A percentile compares a stretch with the other conserved stretches of the same genome.
Evolutionary conservation across 1,140 invertebrate genomes (phyloP).

Genomic region (Heliothis subflexa): DNA sequence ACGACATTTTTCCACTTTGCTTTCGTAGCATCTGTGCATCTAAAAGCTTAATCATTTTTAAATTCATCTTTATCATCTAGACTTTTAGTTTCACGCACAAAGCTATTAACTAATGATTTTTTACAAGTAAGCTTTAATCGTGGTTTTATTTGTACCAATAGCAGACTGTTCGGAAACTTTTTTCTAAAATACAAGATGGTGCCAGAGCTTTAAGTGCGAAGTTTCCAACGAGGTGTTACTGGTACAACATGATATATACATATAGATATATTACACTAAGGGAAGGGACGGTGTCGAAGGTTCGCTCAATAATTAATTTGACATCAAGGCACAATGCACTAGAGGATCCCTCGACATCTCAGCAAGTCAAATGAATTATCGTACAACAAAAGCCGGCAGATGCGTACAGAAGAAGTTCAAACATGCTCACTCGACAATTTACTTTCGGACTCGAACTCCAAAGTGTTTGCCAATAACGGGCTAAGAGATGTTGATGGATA

Average conservation of each 20-base stretch:
- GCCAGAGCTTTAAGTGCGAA: not conserved
- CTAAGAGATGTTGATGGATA: not conserved
- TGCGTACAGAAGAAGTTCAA: conserved; percentile 47
- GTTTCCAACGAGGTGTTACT: conserved; percentile 17
- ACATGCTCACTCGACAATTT: conserved; percentile 65
- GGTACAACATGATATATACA: conserved; percentile 43
- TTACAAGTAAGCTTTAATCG: conserved; percentile 55
- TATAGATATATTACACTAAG: conserved; percentile 52
- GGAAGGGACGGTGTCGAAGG: conserved; percentile 73
- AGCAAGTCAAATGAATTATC: conserved; percentile 85
- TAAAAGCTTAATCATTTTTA: conserved; percentile 42
- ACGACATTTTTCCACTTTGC: conserved; percentile 33
- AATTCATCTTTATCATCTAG: conserved; percentile 30
- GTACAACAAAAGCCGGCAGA: conserved; percentile 68
- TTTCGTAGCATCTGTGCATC: conserved; percentile 42
- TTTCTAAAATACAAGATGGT: conserved; percentile 1
- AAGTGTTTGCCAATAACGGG: conserved; percentile 4
- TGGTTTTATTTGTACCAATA: conserved; percentile 56
- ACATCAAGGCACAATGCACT: conserved; percentile 56
- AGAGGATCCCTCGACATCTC: conserved; percentile 77
- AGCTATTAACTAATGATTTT: conserved; percentile 47
- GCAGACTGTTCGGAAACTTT: conserved; percentile 21
- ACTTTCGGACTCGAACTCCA: conserved; percentile 66
- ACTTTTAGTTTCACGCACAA: conserved; percentile 38
- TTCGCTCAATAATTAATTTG: conserved; percentile 66